These are phyloP conservation scores for Nemurella pictetii DNA, from an alignment of 2,888 invertebrate species.

Conservation along the genomic window DNA sequence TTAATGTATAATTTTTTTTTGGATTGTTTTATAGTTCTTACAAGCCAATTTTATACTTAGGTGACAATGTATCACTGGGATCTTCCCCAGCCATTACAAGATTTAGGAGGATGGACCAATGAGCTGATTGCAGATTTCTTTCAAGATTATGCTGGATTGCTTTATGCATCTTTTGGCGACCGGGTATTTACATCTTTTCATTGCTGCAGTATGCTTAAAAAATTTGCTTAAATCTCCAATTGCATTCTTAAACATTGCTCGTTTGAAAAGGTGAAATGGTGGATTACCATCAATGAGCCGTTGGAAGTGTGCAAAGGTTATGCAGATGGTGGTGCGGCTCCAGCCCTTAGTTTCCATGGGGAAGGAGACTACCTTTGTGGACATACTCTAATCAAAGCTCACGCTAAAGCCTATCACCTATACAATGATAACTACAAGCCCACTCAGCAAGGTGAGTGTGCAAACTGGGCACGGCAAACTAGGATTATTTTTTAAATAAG, in stretches of 20 bases:
- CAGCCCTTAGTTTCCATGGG: conserved; percentile 44
- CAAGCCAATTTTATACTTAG: conserved; percentile 35
- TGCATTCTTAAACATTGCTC: background rate
- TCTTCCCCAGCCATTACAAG: conserved; percentile 62
- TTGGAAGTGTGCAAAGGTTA: conserved; percentile 58
- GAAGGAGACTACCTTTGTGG: conserved; percentile 57
- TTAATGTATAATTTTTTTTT: background rate
- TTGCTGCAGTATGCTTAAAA: background rate
- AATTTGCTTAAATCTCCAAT: background rate
- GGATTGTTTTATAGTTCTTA: background rate
- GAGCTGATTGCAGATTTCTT: conserved; percentile 59
- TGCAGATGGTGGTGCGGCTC: conserved; percentile 11
- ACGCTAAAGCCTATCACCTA: conserved; percentile 50
- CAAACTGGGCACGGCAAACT: no score
- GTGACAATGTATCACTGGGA: conserved; percentile 72
- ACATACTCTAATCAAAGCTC: conserved; percentile 53
- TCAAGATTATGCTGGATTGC: conserved; percentile 62
- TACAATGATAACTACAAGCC: conserved; percentile 47
- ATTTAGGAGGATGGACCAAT: conserved; percentile 63
- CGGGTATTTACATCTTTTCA: conserved; percentile 52
- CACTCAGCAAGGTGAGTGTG: conserved; percentile 43
- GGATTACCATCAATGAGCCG: conserved; percentile 81
- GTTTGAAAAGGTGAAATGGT: conserved; percentile 57
- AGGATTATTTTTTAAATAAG: no score
- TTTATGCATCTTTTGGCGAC: conserved; percentile 64